These are phyloP conservation scores for Drosophila tani DNA, from an alignment of 1,140 invertebrate species.

Conservation along the genomic window DNA sequence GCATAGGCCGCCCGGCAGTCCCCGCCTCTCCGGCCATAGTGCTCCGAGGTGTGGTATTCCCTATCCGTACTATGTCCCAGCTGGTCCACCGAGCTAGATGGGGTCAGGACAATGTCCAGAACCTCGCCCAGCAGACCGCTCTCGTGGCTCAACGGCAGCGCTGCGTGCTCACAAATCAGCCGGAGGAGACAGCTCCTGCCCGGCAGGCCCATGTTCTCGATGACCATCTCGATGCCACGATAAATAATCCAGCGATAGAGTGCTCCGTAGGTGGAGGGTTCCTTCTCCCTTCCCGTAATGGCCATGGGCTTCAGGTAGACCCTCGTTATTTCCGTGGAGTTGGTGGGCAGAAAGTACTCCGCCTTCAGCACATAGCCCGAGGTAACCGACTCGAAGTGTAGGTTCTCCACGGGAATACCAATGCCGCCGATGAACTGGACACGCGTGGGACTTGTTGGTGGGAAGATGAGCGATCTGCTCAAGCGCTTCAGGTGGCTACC, in stretches of 20 bases:
- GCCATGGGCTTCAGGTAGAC: slow-evolving; percentile 65
- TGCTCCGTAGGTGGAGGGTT: slow-evolving; percentile 34
- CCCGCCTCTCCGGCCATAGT: slow-evolving; percentile 56
- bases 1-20: slow-evolving; percentile 48
- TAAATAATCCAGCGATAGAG: slow-evolving; percentile 81
- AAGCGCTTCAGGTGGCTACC: slow-evolving; percentile 49
- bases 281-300: slow-evolving; percentile 51
- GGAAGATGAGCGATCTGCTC: slow-evolving; percentile 75
- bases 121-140: slow-evolving; percentile 89
- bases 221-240: slow-evolving; percentile 69
- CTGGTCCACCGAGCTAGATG: slow-evolving; percentile 60
- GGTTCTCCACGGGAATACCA: slow-evolving; percentile 78
- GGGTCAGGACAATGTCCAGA: slow-evolving; percentile 89
- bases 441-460: slow-evolving; percentile 75
- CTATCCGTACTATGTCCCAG: slow-evolving; percentile 33
- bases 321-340: slow-evolving; percentile 58
- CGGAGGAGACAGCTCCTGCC: slow-evolving; percentile 89
- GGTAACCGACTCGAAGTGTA: slow-evolving; percentile 78
- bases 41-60: slow-evolving; percentile 59
- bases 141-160: slow-evolving; percentile 88
- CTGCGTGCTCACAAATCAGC: slow-evolving; percentile 90
- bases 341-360: slow-evolving; percentile 80
- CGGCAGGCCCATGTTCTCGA: slow-evolving; percentile 86
- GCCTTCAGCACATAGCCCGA: slow-evolving; percentile 83
- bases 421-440: slow-evolving; percentile 82